Evolutionary conservation across 2,797 vertebrate species (phyloP), one percentile per base, ranked within the genome.

Genomic region (Poeciliopsis gracilis): DNA sequence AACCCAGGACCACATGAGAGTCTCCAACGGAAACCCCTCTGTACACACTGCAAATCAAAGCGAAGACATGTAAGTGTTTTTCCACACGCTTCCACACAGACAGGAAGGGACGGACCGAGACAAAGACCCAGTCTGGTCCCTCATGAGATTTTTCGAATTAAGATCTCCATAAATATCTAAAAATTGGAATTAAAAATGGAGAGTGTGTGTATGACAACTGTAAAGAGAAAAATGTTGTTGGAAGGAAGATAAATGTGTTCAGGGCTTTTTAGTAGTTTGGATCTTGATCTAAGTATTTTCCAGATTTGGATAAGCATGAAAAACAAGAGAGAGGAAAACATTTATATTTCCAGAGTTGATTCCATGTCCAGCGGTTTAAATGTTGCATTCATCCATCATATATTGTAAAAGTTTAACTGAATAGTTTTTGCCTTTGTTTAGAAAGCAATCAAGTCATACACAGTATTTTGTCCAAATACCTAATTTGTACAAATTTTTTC

Each of bases 21-120:
- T 36, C 78, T 73, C 82, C 80, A 90, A 92, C 92, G 92, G 90
- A 93, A 95, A 90, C 87, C 90, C 86, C 82, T 88, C 78, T 47
- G 89, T 91, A 91, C 91, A 90, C 91, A 90, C 85, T 83, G 88
- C 80, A 88, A 92, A 93, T 93, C 92, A 94, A 92, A 93, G 91
- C 82, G 75, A 90, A 90, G 85, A 81, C 74, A 47, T 81, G 66
- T 73, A 88, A 94, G 92, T 90, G 87, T 90, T 95, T 94, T 93
- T 93, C 90, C 93, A 92, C 89, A 90, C 90, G 84, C 83, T 89
- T 90, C 80, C 66, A 78, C n/a, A 81, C 76, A 89, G 83, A 86
- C 85, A 25, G 83, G 86, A 85, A 91, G 75, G 78, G 81, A 82
- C 47, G 49, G 78, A 76, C 59, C 16, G 74, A 88, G 87, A 90